Conservation (phyloP, 2,113 vertebrate genomes). For the Cinclus cinclus region DNA sequence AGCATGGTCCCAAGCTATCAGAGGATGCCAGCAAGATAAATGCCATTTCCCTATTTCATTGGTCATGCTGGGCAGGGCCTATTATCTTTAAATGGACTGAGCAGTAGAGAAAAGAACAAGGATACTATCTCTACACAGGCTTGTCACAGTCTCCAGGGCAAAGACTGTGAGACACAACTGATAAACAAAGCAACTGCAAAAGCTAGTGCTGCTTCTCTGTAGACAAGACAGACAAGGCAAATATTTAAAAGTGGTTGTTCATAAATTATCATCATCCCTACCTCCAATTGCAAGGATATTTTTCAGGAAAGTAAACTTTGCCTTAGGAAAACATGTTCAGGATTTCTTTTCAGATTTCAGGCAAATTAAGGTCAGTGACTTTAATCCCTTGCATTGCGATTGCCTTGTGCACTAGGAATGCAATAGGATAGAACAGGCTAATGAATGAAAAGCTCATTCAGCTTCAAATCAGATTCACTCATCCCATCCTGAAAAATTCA, state of each 20-base stretch:
- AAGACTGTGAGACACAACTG: background rate
- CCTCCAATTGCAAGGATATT: background rate
- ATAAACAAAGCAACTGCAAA: slow-evolving; percentile 46
- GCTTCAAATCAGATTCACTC: background rate
- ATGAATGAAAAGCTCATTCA: slow-evolving; percentile 36
- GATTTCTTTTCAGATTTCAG: background rate
- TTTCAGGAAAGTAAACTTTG: slow-evolving; percentile 24
- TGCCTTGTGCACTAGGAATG: slow-evolving; percentile 10
- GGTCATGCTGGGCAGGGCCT: slow-evolving; percentile 34
- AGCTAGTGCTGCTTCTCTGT: background rate
- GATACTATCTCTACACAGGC: background rate
- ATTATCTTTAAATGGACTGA: slow-evolving; percentile 44
- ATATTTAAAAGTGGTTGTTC: slow-evolving; percentile 9
- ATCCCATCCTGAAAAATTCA: background rate
- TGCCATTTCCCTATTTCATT: background rate
- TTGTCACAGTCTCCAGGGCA: slow-evolving; percentile 15
- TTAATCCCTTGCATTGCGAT: slow-evolving; percentile 37
- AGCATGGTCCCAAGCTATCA: background rate
- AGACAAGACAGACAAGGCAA: slow-evolving; percentile 1
- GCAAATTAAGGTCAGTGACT: slow-evolving; percentile 48
- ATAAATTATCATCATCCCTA: background rate
- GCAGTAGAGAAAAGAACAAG: slow-evolving; percentile 27
- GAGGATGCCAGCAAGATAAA: slow-evolving; percentile 42
- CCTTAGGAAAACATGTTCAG: slow-evolving; percentile 21
- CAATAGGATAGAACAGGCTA: background rate